phyloP scores from a whole-genome alignment of 2,113 vertebrate genomes.

The Prunella fulvescens region DNA sequence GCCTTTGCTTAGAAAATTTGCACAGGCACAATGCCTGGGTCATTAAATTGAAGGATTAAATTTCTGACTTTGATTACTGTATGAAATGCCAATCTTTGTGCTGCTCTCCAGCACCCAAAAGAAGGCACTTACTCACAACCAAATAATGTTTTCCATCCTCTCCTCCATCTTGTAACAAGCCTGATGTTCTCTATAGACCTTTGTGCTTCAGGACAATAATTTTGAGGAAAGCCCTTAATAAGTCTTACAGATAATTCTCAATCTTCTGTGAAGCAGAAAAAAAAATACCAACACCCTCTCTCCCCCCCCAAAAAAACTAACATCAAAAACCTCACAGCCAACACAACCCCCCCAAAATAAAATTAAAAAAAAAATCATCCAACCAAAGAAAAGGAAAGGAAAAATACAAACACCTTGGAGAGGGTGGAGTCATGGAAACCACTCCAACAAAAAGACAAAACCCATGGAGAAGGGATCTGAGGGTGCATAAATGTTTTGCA shows the following conservation, averaged over 20 bases:
- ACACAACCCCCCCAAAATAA: accelerated
- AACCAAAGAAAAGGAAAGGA: not conserved
- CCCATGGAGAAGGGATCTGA: not conserved
- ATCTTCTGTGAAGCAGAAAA: not conserved
- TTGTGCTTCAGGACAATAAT: not conserved
- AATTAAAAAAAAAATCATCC: not conserved
- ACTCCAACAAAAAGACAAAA: not conserved
- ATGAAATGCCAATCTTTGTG: not conserved
- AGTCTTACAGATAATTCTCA: not conserved
- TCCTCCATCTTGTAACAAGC: not conserved
- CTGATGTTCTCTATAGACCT: not conserved
- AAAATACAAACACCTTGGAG: not conserved
- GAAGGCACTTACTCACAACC: not conserved
- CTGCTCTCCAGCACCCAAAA: not conserved
- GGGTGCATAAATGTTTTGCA: not conserved
- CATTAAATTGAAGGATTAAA: not conserved
- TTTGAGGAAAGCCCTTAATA: not conserved
- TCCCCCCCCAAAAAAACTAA: accelerated
- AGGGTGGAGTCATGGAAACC: not conserved
- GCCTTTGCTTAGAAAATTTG: slow-evolving; percentile 18
- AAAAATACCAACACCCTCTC: accelerated
- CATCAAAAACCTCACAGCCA: not conserved
- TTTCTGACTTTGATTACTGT: not conserved
- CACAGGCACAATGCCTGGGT: slow-evolving; percentile 3
- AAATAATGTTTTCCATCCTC: not conserved